Base-by-base conservation (phyloP, 2,797 vertebrate species). In the Nyctibius grandis region DNA sequence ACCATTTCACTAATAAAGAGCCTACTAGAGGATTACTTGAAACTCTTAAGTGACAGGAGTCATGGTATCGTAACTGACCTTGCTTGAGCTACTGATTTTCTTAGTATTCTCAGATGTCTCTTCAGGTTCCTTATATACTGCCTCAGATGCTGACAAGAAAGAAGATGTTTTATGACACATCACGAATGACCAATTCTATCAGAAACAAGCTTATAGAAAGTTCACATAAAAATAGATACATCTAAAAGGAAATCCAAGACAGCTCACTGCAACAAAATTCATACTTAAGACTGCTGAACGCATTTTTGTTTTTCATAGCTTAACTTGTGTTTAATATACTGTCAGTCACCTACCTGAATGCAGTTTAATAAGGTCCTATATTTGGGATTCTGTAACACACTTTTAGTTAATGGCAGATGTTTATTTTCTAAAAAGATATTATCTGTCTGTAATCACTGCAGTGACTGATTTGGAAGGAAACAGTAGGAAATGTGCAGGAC, bases 71-170 rank as follows among this genome's bases (percentile, higher is more conserved):
- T 42, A 56, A 96, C 98, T 97, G 95, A 99, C 99, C 98, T 96
- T 98, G 96, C 96, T 97, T 86, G 98, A 98, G 50, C 96, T 98
- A 36, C 92, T 97, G 31, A 69, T 83, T 94, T 98, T 98, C 97
- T 98, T 99, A 94, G n/a, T 64, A 56, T 98, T 98, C 92, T 97
- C 98, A 54, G 96, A 40, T 69, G 92, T 82, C 63, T 98, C 92
- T 83, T 93, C 97, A 63, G 84, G 80, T 69, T 95, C 96, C 91
- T 97, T 94, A 78, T 36, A 14, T 42, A 47, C 61, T 47, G 38
- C 84, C 42, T 93, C 65, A 79, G 96, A 87, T 23, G 13, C 97
- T 98, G 93, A 61, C 54, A 95, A 94, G 86, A 91, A 93, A 95
- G 28, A 85, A 93, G 25, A 90, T 38, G 15, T 33, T 91, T 96